Conservation (phyloP, 2,113 vertebrate species). For the Caranx melampygus region DNA sequence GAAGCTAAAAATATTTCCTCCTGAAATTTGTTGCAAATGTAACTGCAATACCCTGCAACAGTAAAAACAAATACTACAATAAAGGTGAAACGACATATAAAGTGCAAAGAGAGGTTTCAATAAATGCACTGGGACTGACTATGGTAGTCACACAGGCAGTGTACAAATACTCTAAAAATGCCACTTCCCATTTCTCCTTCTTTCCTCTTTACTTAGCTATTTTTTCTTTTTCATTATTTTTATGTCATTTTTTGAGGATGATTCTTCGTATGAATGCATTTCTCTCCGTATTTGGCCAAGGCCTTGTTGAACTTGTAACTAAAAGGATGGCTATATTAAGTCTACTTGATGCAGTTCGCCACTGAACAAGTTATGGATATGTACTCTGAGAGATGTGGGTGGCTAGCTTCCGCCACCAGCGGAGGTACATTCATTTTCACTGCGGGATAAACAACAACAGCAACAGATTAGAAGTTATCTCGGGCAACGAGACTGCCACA, state of each 20-base stretch:
- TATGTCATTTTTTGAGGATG: conserved; percentile 29
- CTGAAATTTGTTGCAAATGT: conserved; percentile 67
- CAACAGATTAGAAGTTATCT: conserved; percentile 55
- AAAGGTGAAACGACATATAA: conserved; percentile 76
- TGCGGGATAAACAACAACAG: conserved; percentile 57
- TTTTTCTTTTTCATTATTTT: conserved; percentile 25
- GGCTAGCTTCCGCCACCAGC: conserved; percentile 40
- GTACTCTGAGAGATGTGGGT: conserved; percentile 38
- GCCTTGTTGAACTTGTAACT: conserved; percentile 55
- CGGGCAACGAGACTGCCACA: conserved; percentile 62
- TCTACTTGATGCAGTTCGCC: conserved; percentile 54
- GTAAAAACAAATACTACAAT: conserved; percentile 70
- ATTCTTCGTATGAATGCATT: conserved; percentile 52
- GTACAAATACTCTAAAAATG: conserved; percentile 76
- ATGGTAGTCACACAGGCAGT: conserved; percentile 73
- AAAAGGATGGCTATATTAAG: conserved; percentile 42
- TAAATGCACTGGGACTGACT: conserved; percentile 80
- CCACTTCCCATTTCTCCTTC: conserved; percentile 69
- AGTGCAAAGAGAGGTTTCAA: conserved; percentile 79
- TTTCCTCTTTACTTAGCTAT: conserved; percentile 16
- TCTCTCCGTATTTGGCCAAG: conserved; percentile 68
- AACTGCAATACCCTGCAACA: conserved; percentile 57
- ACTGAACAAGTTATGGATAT: conserved; percentile 43
- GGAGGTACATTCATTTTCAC: conserved; percentile 80
- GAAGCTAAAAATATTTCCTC: conserved; percentile 69